Evolutionary conservation across 2,888 invertebrate species (phyloP), one percentile per base, ranked within the genome.

Genomic region (Pilophorus perplexus): DNA sequence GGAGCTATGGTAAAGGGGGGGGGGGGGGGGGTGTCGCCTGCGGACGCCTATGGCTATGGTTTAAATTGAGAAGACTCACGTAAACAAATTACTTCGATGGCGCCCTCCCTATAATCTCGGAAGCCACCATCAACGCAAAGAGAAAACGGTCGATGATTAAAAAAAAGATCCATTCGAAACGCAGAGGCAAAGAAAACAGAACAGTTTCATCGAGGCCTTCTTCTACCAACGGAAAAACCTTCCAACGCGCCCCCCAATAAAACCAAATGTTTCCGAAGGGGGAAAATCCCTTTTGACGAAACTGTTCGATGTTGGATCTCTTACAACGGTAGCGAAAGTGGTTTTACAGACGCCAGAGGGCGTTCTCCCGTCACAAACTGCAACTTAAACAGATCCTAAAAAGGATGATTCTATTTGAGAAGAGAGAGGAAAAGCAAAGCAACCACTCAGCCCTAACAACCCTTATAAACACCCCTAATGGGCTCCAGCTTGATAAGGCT

Each of bases 351-450:
- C 23, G 23, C n/a, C n/a, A n/a, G n/a, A n/a, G n/a, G n/a, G n/a
- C n/a, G n/a, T n/a, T n/a, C n/a, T 3, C 27, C 33, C 44, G 33
- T 44, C 62, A 5, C 42, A 16, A 55, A 59, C 44, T 44, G 44
- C 48, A 44, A 44, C 46, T 62, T 62, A 48, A 62, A 48, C 33
- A 46, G 46, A 59, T 48, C 27, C 46, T 62, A 20, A 44, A 62
- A 48, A 23, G 62, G 62, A 62, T 46, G 33, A 46, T 62, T 62
- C 62, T 62, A 46, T 62, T 62, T 46, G 62, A 62, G 48, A 46
- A 18, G 16, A 20, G 62, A 20, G 48, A 59, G 44, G 28, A 62
- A 33, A 28, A 62, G 37, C 27, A 28, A 48, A 62, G 62, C 62
- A 46, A 33, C 44, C 62, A 59, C 59, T 59, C 40, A 42, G 59